phyloP scores from a whole-genome alignment of 2,888 invertebrate species.

The Capitulum mitella region DNA sequence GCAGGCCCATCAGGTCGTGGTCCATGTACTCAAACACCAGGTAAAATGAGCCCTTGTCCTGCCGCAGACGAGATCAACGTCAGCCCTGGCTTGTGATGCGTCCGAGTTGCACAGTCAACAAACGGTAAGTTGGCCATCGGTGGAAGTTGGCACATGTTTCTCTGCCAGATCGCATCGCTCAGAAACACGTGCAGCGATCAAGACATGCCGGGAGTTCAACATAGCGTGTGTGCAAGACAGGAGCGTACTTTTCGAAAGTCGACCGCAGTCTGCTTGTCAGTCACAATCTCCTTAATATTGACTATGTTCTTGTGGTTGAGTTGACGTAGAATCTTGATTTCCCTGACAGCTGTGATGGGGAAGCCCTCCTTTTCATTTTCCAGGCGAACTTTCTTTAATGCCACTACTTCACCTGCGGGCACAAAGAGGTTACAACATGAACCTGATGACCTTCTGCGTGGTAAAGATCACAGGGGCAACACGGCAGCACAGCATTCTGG shows the following conservation, averaged over 20 bases:
- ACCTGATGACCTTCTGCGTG: too few relatives aligned
- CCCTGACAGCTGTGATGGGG: conserved; percentile 73
- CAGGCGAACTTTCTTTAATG: conserved; percentile 87
- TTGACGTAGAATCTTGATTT: conserved; percentile 95
- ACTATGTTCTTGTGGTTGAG: conserved; percentile 97
- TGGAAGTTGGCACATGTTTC: too few relatives aligned
- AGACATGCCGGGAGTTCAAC: too few relatives aligned
- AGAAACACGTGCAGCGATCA: too few relatives aligned
- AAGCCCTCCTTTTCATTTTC: conserved; percentile 99
- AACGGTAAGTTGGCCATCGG: too few relatives aligned
- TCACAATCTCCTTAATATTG: conserved; percentile 93
- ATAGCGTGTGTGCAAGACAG: too few relatives aligned
- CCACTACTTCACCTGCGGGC: conserved; percentile 62
- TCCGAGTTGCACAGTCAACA: too few relatives aligned
- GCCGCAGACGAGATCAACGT: conserved; percentile 34
- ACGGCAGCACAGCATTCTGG: too few relatives aligned
- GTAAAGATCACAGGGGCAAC: too few relatives aligned
- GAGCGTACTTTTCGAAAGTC: conserved; percentile 74
- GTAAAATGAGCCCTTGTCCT: conserved; percentile 96
- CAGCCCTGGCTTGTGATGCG: too few relatives aligned
- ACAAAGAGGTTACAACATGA: too few relatives aligned
- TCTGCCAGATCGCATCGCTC: too few relatives aligned
- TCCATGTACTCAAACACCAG: conserved; percentile 99
- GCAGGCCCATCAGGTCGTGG: conserved; percentile 95
- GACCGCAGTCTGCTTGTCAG: conserved; percentile 92